Conservation (phyloP, 2,797 vertebrate genomes). For the Gambusia yucatana region DNA sequence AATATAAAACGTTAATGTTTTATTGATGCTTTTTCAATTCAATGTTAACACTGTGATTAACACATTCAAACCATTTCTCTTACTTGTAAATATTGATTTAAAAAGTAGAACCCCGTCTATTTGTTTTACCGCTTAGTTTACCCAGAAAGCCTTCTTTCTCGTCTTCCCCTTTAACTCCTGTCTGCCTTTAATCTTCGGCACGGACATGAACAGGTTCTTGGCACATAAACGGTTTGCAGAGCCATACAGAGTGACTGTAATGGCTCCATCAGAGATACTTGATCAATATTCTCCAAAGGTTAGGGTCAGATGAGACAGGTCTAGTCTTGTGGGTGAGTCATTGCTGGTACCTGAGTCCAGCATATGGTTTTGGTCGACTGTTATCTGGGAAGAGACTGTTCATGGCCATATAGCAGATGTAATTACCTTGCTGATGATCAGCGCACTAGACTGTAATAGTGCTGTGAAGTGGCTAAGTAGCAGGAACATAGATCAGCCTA, state of each 20-base stretch:
- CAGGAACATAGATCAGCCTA: conserved; percentile 51
- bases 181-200: conserved; percentile 59
- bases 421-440: conserved; percentile 72
- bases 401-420: conserved; percentile 63
- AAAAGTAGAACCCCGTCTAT: conserved; percentile 24
- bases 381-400: conserved; percentile 26
- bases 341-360: not conserved
- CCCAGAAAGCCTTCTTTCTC: conserved; percentile 42
- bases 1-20: not conserved
- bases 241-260: conserved; percentile 45
- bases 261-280: conserved; percentile 49
- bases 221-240: conserved; percentile 21
- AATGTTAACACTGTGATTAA: not conserved
- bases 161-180: conserved; percentile 18
- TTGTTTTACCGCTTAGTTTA: conserved; percentile 51
- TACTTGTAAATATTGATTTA: conserved; percentile 26
- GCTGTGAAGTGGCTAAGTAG: conserved; percentile 49
- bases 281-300: conserved; percentile 73
- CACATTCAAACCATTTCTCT: conserved; percentile 1
- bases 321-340: conserved; percentile 46
- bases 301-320: conserved; percentile 55
- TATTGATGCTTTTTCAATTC: not conserved
- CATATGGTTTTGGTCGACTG: conserved; percentile 25
- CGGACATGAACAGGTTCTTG: conserved; percentile 21
- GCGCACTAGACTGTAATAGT: conserved; percentile 39